A percentile compares a stretch with the other conserved stretches of the same genome.
These are phyloP conservation scores for Sebastes hubbsi DNA, from an alignment of 2,797 vertebrate genomes.

Conservation along the genomic window DNA sequence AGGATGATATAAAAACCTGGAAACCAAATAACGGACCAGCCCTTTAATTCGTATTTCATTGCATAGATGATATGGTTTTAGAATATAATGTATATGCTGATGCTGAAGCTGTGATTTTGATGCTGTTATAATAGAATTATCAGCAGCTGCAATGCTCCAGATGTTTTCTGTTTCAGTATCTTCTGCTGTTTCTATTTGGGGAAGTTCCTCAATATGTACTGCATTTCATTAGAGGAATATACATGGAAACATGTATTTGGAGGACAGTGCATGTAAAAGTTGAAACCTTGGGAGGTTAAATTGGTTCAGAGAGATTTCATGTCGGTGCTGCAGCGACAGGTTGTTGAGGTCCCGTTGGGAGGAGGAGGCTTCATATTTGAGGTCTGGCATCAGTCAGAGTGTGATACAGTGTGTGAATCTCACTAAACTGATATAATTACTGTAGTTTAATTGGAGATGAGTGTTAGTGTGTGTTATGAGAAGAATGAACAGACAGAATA, in stretches of 20 bases:
- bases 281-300: neutral
- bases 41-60: neutral
- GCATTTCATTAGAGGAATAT: neutral
- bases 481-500: constrained; percentile 57
- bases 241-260: neutral
- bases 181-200: neutral
- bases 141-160: neutral
- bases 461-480: constrained; percentile 44
- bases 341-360: neutral
- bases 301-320: neutral
- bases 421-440: constrained; percentile 59
- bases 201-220: neutral
- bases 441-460: constrained; percentile 54
- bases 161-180: neutral
- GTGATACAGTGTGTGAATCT: constrained; percentile 33
- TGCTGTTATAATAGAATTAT: neutral
- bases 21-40: too few relatives aligned
- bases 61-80: neutral
- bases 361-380: constrained; percentile 27
- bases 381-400: constrained; percentile 44
- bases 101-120: neutral
- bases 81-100: neutral
- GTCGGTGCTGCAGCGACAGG: neutral
- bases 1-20: too few relatives aligned
- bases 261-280: neutral